Evolutionary conservation across 2,113 vertebrate species (phyloP), one percentile per base, ranked within the genome.

Genomic region (Thermophis baileyi): DNA sequence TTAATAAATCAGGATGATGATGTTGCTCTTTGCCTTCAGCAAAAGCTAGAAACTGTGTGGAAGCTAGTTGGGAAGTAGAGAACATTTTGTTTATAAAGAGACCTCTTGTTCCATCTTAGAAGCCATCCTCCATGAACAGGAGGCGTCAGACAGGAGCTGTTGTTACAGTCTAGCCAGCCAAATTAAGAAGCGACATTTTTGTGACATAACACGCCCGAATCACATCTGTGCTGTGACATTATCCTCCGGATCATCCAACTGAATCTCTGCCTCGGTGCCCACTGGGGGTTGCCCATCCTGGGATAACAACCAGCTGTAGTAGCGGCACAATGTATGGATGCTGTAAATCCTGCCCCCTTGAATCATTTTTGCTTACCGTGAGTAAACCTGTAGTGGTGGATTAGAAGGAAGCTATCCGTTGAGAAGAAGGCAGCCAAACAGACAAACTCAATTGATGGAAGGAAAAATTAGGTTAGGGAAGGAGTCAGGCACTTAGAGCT

Each of bases 101-200:
- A 89, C n/a, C 69, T 27, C 88, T 93, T 93, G 88, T 93, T 93
- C 30, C 44, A 1, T 47, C 54, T 92, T 89, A 40, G 6, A 89
- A 47, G 44, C 60, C 0, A n/a, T 50, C 25, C 95, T 89, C 46
- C 54, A 3, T 60, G 49, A 69, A 87, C 89, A 11, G 8, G 8
- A 91, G 53, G 3, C 35, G 46, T 94, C 87, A 10, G 63, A 0
- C 22, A 50, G 5, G 18, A 91, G 88, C 40, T 93, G 85, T 90
- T 22, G 2, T n/a, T 53, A 1, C 0, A 0, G 57, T 54, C 10
- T 91, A 85, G 86, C 40, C 92, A 55, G 93, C 90, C 87, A 1
- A 93, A 47, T 0, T 53, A 93, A 81, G 57, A 88, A 63, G 0
- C 55, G 92, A 2, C 85, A 27, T 35, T 85, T 2, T 0, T 3